A percentile compares a stretch with the other conserved stretches of the same genome.
These are phyloP conservation scores for Crambe crambe DNA, from an alignment of 37 sponge, comb jelly and placozoan species.

Conservation along the genomic window DNA sequence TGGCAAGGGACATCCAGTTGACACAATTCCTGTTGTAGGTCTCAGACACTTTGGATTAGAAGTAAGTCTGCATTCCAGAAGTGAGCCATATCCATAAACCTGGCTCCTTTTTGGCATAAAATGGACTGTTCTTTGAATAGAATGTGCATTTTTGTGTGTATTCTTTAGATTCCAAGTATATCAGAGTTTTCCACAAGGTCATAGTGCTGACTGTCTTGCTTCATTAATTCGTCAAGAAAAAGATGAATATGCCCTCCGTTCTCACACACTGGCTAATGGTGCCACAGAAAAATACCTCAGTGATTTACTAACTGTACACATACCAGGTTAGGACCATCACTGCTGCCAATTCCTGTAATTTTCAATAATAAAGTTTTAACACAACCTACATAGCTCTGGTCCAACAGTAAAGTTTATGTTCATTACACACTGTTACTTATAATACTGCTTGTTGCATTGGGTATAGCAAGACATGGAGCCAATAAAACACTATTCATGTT, in stretches of 20 bases:
- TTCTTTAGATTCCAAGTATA: constrained; percentile 80
- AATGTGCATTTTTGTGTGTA: not conserved
- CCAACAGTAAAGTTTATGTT: no score
- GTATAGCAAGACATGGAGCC: no score
- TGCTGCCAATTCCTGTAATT: constrained; percentile 89
- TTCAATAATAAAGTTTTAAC: no score
- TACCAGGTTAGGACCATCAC: constrained; percentile 94
- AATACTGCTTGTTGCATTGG: no score
- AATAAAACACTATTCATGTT: no score
- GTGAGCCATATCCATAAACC: no score
- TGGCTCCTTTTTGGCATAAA: no score
- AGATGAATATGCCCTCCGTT: constrained; percentile 89
- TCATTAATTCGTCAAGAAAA: constrained; percentile 89
- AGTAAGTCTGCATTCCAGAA: constrained; percentile 26
- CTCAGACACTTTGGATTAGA: constrained; percentile 43
- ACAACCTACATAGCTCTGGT: no score
- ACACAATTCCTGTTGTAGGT: constrained; percentile 9
- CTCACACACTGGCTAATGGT: constrained; percentile 87
- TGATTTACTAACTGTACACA: constrained; percentile 74
- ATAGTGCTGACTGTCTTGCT: constrained; percentile 91
- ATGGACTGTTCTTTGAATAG: no score
- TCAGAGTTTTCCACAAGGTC: constrained; percentile 98
- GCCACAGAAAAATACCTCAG: constrained; percentile 71
- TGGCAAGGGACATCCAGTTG: constrained; percentile 85
- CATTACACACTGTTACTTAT: no score